These are phyloP conservation scores for Nineta flava DNA, from an alignment of 2,888 invertebrate genomes.

Conservation along the genomic window DNA sequence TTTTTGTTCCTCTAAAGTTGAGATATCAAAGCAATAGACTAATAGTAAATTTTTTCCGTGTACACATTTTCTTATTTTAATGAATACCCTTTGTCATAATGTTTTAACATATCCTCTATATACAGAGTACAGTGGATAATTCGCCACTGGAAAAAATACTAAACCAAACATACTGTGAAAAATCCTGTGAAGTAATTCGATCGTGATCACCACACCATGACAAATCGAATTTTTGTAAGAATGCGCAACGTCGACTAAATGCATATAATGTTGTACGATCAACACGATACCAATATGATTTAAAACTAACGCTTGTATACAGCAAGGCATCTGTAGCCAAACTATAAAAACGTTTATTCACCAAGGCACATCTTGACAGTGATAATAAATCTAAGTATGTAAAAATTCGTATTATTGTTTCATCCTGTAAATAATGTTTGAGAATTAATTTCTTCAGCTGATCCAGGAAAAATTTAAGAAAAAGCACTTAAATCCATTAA, in stretches of 20 bases:
- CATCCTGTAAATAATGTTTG: conserved; percentile 44
- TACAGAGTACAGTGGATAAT: no score
- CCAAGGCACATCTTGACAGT: conserved; percentile 57
- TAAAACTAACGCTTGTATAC: conserved; percentile 64
- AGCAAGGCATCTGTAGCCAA: conserved; percentile 59
- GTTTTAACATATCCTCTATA: no score
- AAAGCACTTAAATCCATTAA: no score
- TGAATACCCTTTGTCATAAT: no score
- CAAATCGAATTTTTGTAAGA: conserved; percentile 62
- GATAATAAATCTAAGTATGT: conserved; percentile 67
- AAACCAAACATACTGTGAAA: conserved; percentile 19
- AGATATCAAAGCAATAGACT: no score
- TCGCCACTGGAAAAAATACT: no score
- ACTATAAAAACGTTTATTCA: conserved; percentile 55
- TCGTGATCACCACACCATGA: conserved; percentile 76
- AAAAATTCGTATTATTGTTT: conserved; percentile 65
- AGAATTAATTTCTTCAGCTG: not conserved
- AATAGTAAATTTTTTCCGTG: no score
- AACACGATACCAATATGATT: conserved; percentile 66
- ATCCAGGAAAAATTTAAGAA: not conserved
- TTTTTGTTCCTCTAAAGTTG: no score
- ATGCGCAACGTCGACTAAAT: conserved; percentile 40
- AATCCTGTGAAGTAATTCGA: conserved; percentile 32
- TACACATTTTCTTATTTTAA: no score
- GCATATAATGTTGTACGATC: conserved; percentile 40